Conservation (phyloP, 1,140 invertebrate species). For the Pachypeltis micranthus region DNA sequence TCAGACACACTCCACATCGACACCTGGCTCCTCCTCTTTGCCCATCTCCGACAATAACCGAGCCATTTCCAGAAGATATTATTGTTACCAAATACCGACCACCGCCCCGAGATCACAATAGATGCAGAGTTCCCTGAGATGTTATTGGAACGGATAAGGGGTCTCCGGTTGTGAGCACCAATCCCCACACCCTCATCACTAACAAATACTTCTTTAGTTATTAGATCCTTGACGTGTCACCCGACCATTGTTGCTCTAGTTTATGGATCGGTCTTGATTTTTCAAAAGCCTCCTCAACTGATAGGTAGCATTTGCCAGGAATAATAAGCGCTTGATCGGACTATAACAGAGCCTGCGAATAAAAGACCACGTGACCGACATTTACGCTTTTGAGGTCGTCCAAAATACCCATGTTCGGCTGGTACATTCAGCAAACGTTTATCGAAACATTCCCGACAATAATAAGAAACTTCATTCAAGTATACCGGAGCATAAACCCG, state of each 20-base stretch:
- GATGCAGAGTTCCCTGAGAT: not conserved
- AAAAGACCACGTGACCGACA: too few species aligned
- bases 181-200: not conserved
- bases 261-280: constrained; percentile 2
- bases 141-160: constrained; percentile 7
- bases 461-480: too few species aligned
- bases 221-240: constrained; percentile 7
- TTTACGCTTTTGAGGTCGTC: too few species aligned
- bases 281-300: too few species aligned
- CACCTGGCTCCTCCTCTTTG: not conserved
- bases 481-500: too few species aligned
- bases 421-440: too few species aligned
- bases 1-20: constrained; percentile 6
- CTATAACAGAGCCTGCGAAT: too few species aligned
- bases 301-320: too few species aligned
- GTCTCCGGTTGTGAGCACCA: not conserved
- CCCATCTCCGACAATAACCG: not conserved
- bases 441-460: too few species aligned
- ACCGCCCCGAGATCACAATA: constrained; percentile 5
- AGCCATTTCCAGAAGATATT: constrained; percentile 7
- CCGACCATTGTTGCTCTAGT: not conserved
- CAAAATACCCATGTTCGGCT: too few species aligned
- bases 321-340: too few species aligned
- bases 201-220: constrained; percentile 10
- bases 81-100: constrained; percentile 9